Percentiles rank a stretch among this genome's conserved stretches.
phyloP scores from a whole-genome alignment of 2,113 vertebrate species.

The Urocolius indicus region DNA sequence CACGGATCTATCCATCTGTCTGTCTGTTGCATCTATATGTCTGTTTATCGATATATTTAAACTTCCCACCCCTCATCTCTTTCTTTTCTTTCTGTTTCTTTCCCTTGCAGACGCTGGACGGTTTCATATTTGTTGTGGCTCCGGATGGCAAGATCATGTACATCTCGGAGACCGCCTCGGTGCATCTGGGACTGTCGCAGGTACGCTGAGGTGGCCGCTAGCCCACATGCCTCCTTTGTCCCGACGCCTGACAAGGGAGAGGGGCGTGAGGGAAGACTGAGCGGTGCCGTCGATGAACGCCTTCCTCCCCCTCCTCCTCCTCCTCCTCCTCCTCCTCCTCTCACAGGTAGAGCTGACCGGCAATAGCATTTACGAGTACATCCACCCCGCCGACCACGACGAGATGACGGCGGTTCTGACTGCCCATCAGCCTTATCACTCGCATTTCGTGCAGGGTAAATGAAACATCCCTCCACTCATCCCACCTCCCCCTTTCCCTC shows the following conservation, averaged over 20 bases:
- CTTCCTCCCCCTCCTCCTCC: background rate
- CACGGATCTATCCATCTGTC: background rate
- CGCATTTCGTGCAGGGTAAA: constrained; percentile 96
- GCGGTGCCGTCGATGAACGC: background rate
- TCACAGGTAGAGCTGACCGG: constrained; percentile 97
- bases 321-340: background rate
- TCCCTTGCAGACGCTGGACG: constrained; percentile 89
- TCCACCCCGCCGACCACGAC: constrained; percentile 96
- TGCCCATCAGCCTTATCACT: constrained; percentile 95
- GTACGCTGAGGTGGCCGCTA: constrained; percentile 68
- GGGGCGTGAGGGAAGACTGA: background rate
- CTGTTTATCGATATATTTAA: background rate
- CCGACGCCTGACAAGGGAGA: background rate
- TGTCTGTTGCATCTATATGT: background rate
- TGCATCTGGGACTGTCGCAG: constrained; percentile 97
- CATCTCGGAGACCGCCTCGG: constrained; percentile 97
- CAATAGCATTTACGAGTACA: constrained; percentile 98
- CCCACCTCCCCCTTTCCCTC: too few species aligned
- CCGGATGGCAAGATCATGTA: constrained; percentile 99
- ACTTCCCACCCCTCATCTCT: background rate
- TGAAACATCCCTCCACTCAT: too few species aligned
- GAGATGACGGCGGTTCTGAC: constrained; percentile 97
- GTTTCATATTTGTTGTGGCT: constrained; percentile 99
- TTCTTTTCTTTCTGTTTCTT: background rate
- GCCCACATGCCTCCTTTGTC: background rate